Base-by-base conservation (phyloP, 2,888 invertebrate genomes). In the Tachina lurida region DNA sequence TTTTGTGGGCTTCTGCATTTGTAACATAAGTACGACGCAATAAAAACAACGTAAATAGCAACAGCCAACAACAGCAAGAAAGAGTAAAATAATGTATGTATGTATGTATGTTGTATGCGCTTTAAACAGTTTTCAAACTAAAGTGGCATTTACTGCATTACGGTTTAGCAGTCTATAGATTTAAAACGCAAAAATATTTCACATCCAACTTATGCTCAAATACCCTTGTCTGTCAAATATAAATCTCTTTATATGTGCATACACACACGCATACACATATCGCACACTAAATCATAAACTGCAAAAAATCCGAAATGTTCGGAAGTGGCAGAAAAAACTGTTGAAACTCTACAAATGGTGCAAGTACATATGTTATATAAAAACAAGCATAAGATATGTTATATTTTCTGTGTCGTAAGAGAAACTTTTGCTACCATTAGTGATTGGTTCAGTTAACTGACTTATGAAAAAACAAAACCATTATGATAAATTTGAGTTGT, bases 111-210 rank as follows among this genome's bases (percentile, higher is more conserved):
- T 17, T 54, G 76, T 52, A 65, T 65, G 76, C 71, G 52, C 65
- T 77, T 63, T 70, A 70, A 80, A 17, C 52, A 68, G 49, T 75
- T 75, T 70, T 79, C 52, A 80, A 79, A 49, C 58, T 22, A 58
- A 84, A 84, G 68, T 84, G 56, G 68, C 79, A 84, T 75, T 84
- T 76, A 63, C 56, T 75, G 79, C 79, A 84, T 75, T 79, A 75
- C 52, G 74, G 68, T 70, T 79, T 62, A 19, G 39, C 60, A 67
- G 8, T 75, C 56, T 62, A 74, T 43, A 49, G 10, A 62, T 52
- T 56, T 31, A 68, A 68, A 43, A 39, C 2, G 45, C 0, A 77
- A 45, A 41, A 60, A 60, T 15, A 70, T 41, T 52, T 13, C n/a
- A 49, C 68, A 71, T 15, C 2, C 47, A 79, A 71, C 60, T 22